Conservation (phyloP, 2,888 invertebrate genomes). For the Pachymerium ferrugineum region DNA sequence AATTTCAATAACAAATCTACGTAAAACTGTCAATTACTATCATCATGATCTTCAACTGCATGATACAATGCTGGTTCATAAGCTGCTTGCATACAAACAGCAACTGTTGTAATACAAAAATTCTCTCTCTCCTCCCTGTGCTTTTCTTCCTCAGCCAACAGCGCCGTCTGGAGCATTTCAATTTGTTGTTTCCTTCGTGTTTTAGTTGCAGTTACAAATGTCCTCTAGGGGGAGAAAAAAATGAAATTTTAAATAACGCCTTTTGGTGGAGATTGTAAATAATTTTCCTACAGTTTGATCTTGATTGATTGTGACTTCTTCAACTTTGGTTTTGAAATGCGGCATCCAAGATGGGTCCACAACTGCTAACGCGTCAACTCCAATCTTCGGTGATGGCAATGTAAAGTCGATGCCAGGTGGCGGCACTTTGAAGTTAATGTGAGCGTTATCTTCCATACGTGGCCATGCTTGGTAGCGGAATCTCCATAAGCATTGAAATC, state of each 20-base stretch:
- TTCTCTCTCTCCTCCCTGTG: slow-evolving; percentile 90
- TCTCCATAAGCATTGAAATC: slow-evolving; percentile 94
- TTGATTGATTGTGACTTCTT: slow-evolving; percentile 97
- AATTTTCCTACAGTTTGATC: slow-evolving; percentile 69
- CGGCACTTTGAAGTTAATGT: slow-evolving; percentile 92
- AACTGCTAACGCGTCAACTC: slow-evolving; percentile 86
- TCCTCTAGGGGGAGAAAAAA: slow-evolving; percentile 57
- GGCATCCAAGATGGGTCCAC: slow-evolving; percentile 99
- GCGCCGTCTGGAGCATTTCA: slow-evolving; percentile 89
- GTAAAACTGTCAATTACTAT: slow-evolving; percentile 54
- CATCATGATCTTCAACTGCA: slow-evolving; percentile 75
- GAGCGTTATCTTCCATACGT: slow-evolving; percentile 97
- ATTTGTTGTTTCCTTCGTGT: slow-evolving; percentile 98
- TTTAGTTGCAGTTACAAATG: slow-evolving; percentile 95
- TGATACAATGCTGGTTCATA: slow-evolving; percentile 85
- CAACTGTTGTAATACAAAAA: slow-evolving; percentile 90
- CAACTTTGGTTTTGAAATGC: slow-evolving; percentile 94
- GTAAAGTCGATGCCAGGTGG: slow-evolving; percentile 99
- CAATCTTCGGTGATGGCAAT: slow-evolving; percentile 96
- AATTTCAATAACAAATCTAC: background rate
- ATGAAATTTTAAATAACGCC: background rate
- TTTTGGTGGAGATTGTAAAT: background rate
- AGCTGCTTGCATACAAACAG: slow-evolving; percentile 90
- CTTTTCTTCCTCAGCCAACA: slow-evolving; percentile 93
- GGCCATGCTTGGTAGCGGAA: slow-evolving; percentile 98